Base-by-base conservation (phyloP, 2,888 invertebrate genomes). In the Ametastegia equiseti region DNA sequence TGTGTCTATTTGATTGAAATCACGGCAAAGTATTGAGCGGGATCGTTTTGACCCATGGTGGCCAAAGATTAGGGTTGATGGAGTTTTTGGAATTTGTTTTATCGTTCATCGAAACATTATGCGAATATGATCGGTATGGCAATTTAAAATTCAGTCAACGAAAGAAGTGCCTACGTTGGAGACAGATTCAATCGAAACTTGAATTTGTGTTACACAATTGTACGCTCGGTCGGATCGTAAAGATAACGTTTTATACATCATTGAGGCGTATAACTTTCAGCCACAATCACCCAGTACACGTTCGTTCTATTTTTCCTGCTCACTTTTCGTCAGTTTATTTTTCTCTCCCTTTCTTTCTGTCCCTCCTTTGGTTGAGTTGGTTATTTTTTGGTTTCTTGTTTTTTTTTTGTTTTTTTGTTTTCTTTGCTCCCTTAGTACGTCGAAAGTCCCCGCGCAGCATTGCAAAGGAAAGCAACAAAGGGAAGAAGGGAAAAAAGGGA, bases 171-270 rank as follows among this genome's bases (percentile, higher is more conserved):
- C n/a, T 30, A 60, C 30, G 60, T 27, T 30, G 23, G 30, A 60
- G 15, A 39, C 65, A 19, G 65, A 36, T 67, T 23, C 36, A 39
- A 67, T 67, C 39, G 36, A 19, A 39, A 19, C 65, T 39, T 33
- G 36, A 65, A n/a, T 39, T 19, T 39, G 36, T 19, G n/a, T 67
- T 39, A 19, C 7, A 67, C 9, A 60, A 60, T 60, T 30, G 30
- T 27, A 39, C 39, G 42, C 45, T 69, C 69, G 69, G 11, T 23
- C 36, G 71, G 13, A 47, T 30, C 15, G 15, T n/a, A 6, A 47
- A 27, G 71, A 71, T 45, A 45, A 47, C 45, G 47, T 71, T 71
- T 71, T 47, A 39, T 39, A 71, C 47, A 71, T 71, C 71, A 67
- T 36, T 71, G 45, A 71, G 15, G 71, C 47, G 13, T 71, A 71